Conservation (phyloP, 2,888 invertebrate genomes). For the Drosophila mimetica region DNA sequence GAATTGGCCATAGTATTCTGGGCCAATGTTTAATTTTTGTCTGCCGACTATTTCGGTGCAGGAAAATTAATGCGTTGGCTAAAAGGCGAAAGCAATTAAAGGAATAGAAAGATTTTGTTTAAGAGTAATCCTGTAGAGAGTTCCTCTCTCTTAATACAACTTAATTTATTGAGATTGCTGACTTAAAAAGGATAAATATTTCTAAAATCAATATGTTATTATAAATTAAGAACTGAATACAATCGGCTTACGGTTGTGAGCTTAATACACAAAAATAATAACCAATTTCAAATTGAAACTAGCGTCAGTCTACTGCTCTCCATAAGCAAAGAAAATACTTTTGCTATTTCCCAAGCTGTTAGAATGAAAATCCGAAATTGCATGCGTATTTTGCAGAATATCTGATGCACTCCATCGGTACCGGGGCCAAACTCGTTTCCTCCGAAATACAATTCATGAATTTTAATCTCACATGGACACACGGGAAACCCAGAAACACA, state of each 20-base stretch:
- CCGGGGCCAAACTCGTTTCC: constrained; percentile 46
- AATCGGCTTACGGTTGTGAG: too few relatives aligned
- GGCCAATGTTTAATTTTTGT: constrained; percentile 28
- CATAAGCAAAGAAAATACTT: neutral
- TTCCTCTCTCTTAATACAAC: neutral
- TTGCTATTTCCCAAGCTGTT: neutral
- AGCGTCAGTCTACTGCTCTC: neutral
- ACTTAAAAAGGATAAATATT: too few relatives aligned
- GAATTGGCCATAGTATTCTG: constrained; percentile 20
- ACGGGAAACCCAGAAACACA: constrained; percentile 2
- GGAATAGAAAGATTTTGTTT: neutral
- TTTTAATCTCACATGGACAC: constrained; percentile 60
- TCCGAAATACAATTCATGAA: constrained; percentile 57
- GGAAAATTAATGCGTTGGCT: constrained; percentile 11
- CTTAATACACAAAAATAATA: neutral
- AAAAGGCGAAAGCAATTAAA: neutral
- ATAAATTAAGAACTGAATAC: too few relatives aligned
- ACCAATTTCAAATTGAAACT: neutral
- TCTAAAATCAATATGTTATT: too few relatives aligned
- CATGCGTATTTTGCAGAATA: constrained; percentile 6
- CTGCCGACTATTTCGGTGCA: constrained; percentile 14
- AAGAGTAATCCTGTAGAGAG: neutral
- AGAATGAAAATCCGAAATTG: constrained; percentile 4
- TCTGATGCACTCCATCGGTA: constrained; percentile 26
- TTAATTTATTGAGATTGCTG: too few relatives aligned